Evolutionary conservation across 92 coral and sea anemone genomes (phyloP).

Genomic region (Epizoanthus illoricatus): DNA sequence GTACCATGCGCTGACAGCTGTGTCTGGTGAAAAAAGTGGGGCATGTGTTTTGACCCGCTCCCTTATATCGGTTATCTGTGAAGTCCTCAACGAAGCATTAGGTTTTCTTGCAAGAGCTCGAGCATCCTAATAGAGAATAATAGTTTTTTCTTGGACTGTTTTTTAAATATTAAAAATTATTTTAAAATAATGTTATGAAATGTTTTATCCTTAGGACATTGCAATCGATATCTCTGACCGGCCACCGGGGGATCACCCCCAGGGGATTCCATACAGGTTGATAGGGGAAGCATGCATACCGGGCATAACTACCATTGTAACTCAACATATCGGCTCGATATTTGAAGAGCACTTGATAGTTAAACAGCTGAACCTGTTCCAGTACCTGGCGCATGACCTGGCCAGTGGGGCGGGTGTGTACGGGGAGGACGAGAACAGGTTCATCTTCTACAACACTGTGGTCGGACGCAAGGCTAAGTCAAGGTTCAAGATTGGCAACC

Average conservation of each 20-base stretch:
- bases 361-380: conserved; percentile 86
- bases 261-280: conserved; percentile 97
- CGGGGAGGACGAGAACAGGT: conserved; percentile 96
- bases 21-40: no score
- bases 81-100: no score
- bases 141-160: no score
- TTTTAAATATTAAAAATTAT: neutral
- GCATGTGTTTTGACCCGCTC: no score
- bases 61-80: no score
- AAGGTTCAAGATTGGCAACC: conserved; percentile 85
- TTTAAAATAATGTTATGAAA: conserved; percentile 1
- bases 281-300: conserved; percentile 97
- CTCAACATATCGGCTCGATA: conserved; percentile 82
- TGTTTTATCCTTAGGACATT: conserved; percentile 53
- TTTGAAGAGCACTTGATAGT: conserved; percentile 97
- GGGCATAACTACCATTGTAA: conserved; percentile 80
- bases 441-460: conserved; percentile 88
- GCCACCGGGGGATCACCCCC: conserved; percentile 88
- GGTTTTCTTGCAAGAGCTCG: no score
- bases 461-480: conserved; percentile 95
- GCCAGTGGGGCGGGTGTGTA: conserved; percentile 95
- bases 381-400: conserved; percentile 81
- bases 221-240: conserved; percentile 99
- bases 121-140: no score
- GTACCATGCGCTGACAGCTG: no score